These are phyloP conservation scores for Macrochelys suwanniensis DNA, from an alignment of 2,797 vertebrate species.

Conservation along the genomic window DNA sequence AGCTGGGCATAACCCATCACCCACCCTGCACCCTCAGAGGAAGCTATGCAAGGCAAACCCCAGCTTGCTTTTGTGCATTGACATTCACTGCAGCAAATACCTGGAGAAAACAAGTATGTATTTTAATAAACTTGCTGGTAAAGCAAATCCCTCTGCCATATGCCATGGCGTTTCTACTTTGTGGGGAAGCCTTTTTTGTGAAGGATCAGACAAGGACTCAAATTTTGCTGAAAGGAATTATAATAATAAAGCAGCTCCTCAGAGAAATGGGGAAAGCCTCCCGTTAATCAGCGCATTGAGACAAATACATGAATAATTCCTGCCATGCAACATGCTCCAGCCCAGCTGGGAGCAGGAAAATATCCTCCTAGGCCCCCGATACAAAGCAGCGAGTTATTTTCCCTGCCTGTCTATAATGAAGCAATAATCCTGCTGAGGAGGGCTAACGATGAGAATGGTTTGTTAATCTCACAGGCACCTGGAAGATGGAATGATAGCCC, in stretches of 20 bases:
- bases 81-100: background rate
- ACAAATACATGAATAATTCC: background rate
- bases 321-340: background rate
- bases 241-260: background rate
- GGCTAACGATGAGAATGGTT: background rate
- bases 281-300: background rate
- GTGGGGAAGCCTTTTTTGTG: background rate
- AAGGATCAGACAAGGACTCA: background rate
- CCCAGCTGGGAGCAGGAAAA: background rate
- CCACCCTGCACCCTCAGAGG: background rate
- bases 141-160: background rate
- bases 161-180: too few relatives aligned
- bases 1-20: background rate
- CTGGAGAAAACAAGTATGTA: background rate
- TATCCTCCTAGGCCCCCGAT: background rate
- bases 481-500: too few relatives aligned
- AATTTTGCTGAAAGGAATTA: background rate
- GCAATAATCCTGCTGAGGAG: too few relatives aligned
- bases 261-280: too few relatives aligned
- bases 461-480: background rate
- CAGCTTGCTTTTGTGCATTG: background rate
- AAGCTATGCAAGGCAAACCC: background rate
- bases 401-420: background rate
- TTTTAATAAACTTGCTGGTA: background rate
- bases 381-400: background rate